Conservation (phyloP, 2,797 vertebrate species). For the Apodemus agrarius region DNA sequence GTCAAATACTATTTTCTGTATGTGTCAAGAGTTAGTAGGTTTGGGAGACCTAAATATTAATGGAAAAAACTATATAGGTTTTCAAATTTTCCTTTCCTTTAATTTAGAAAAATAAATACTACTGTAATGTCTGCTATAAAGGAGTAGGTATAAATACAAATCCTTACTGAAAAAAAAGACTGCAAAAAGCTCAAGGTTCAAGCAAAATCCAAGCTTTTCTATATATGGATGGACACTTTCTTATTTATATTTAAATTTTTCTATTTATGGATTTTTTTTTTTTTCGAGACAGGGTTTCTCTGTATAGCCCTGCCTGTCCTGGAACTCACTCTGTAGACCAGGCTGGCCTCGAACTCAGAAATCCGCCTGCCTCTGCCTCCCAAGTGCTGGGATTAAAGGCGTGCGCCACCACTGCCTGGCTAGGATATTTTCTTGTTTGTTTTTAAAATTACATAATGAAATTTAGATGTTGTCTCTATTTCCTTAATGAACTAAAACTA, state of each 20-base stretch:
- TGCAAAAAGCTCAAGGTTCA: constrained; percentile 36
- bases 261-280: neutral
- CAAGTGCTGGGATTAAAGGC: too few species aligned
- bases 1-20: neutral
- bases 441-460: neutral
- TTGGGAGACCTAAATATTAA: neutral
- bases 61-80: neutral
- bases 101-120: neutral
- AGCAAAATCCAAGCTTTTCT: constrained; percentile 18
- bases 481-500: constrained; percentile 26
- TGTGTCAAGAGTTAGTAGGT: neutral
- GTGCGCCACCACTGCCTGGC: too few species aligned
- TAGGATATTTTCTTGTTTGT: constrained; percentile 9
- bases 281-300: too few species aligned
- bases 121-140: neutral
- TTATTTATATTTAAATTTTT: constrained; percentile 43
- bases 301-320: too few species aligned
- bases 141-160: constrained; percentile 41
- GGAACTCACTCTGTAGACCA: too few species aligned
- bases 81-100: neutral
- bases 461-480: neutral
- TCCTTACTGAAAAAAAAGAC: constrained; percentile 4
- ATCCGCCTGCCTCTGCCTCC: too few species aligned
- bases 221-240: neutral
- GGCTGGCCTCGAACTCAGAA: too few species aligned